Percentiles rank a stretch among this genome's conserved stretches.
These are phyloP conservation scores for Siphamia tubifer DNA, from an alignment of 2,113 vertebrate genomes.

Conservation along the genomic window DNA sequence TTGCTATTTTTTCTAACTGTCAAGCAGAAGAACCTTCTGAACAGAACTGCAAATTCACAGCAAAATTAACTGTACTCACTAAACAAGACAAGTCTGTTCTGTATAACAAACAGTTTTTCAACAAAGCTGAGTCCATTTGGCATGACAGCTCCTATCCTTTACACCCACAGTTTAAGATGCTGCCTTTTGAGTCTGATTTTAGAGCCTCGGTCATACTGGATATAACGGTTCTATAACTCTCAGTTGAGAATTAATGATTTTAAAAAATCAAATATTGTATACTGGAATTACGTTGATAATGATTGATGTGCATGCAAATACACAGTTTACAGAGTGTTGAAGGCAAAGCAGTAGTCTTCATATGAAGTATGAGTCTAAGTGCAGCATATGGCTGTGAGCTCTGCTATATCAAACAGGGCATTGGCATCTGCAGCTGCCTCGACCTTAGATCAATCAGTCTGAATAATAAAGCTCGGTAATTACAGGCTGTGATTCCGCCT, in stretches of 20 bases:
- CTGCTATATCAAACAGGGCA: conserved; percentile 39
- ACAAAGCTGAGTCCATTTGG: neutral
- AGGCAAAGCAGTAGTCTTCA: conserved; percentile 13
- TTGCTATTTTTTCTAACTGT: neutral
- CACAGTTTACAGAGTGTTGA: conserved; percentile 4
- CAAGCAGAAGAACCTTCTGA: neutral
- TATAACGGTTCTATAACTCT: neutral
- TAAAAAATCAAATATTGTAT: neutral
- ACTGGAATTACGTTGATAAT: neutral
- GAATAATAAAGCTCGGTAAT: conserved; percentile 69
- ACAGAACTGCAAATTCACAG: neutral
- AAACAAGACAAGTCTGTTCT: neutral
- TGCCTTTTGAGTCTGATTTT: neutral
- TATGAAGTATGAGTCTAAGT: conserved; percentile 36
- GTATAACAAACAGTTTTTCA: neutral
- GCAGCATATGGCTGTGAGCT: conserved; percentile 27
- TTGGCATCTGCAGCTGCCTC: conserved; percentile 64
- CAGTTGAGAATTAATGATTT: neutral
- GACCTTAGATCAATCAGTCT: conserved; percentile 69
- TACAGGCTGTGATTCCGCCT: conserved; percentile 54
- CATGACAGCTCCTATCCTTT: neutral
- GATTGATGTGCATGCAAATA: conserved; percentile 13
- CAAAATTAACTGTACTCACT: neutral
- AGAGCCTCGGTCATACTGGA: neutral
- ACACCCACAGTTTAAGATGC: no score